Conservation (phyloP, 1,140 invertebrate species). For the Camponotus pennsylvanicus region DNA sequence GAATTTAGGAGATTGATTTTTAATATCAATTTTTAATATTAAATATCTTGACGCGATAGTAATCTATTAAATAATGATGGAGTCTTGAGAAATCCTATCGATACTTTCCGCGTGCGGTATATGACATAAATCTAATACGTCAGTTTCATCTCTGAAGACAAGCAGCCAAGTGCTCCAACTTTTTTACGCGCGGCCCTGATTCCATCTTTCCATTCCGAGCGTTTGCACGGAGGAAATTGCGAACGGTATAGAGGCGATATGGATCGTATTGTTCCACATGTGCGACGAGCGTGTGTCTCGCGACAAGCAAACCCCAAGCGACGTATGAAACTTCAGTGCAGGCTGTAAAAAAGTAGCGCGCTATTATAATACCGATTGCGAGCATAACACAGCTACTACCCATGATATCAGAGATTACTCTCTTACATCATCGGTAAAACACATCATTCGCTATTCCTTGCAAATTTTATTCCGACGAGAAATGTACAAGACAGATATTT, state of each 20-base stretch:
- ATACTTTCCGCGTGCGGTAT: too few species aligned
- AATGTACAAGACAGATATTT: background rate
- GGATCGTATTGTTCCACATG: conserved; percentile 50
- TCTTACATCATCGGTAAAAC: conserved; percentile 16
- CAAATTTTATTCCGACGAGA: conserved; percentile 10
- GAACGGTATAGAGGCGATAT: conserved; percentile 32
- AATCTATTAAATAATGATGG: background rate
- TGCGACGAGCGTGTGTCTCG: conserved; percentile 19
- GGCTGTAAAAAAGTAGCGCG: background rate
- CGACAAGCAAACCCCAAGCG: conserved; percentile 28
- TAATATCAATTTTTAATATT: background rate
- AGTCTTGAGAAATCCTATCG: too few species aligned
- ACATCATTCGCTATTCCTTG: background rate
- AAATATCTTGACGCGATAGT: background rate
- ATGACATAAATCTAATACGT: background rate
- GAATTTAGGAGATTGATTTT: background rate
- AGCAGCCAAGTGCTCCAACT: background rate
- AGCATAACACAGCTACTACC: conserved; percentile 4
- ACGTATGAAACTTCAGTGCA: background rate
- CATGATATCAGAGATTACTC: background rate
- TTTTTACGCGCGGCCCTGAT: conserved; percentile 37
- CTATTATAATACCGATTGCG: conserved; percentile 22
- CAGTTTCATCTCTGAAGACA: conserved; percentile 14
- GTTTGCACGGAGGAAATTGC: conserved; percentile 44
- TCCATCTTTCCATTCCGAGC: conserved; percentile 30